Evolutionary conservation across 2,888 invertebrate genomes (phyloP).

Genomic region (Agrotis puta): DNA sequence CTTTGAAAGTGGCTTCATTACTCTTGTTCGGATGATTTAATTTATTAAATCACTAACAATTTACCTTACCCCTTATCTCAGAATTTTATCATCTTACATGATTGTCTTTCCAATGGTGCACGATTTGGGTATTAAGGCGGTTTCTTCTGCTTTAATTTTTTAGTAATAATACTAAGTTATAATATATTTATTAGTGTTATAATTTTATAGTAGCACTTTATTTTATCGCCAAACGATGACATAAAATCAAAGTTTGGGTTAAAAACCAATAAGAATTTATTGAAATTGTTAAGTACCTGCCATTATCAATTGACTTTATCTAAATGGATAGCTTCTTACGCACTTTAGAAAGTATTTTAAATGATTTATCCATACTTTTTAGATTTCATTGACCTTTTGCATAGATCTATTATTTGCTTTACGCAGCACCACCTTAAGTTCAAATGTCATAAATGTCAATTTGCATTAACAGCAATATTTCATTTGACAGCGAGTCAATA

Average conservation of each 20-base stretch:
- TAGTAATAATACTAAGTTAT: background rate
- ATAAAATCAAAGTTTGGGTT: slow-evolving; percentile 8
- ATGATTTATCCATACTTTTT: background rate
- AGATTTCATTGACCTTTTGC: background rate
- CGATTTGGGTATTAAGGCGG: background rate
- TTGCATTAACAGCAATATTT: background rate
- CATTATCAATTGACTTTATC: slow-evolving; percentile 28
- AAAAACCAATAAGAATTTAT: slow-evolving; percentile 42
- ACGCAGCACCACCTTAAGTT: no score
- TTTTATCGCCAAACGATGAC: slow-evolving; percentile 29
- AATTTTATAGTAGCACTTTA: slow-evolving; percentile 26
- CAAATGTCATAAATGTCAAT: no score
- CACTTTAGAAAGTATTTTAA: background rate
- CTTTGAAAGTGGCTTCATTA: background rate
- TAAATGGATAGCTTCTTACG: slow-evolving; percentile 26
- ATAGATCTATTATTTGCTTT: no score
- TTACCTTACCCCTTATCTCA: background rate
- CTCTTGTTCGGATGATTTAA: background rate
- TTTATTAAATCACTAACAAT: background rate
- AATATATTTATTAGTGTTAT: slow-evolving; percentile 22
- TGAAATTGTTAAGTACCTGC: slow-evolving; percentile 27
- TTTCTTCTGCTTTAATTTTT: background rate
- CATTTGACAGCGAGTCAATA: background rate
- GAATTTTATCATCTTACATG: no score
- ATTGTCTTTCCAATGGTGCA: background rate